Base-by-base conservation (phyloP, 2,888 invertebrate genomes). In the Morpho helenor region DNA sequence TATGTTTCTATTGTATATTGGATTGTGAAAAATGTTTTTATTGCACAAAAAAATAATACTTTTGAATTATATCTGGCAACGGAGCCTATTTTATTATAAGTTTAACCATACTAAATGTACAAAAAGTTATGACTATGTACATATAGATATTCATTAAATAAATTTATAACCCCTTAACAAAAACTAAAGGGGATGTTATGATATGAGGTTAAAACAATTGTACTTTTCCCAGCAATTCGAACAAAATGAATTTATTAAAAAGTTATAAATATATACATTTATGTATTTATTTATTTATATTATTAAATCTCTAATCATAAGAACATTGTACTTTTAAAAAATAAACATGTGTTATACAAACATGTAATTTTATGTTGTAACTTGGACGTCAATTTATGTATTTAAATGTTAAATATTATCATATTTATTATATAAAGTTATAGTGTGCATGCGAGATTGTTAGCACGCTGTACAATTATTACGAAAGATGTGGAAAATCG, bases 351-450 rank as follows among this genome's bases (percentile, higher is more conserved):
- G 51, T 83, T 81, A 62, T 82, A 82, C 77, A 80, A 80, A 77
- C 77, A 75, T 73, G 74, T 79, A 80, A 76, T 77, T 77, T 82
- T 79, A 73, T 83, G 82, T 81, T 82, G 80, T 82, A 82, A 82
- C 79, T 79, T 78, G 80, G 74, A 80, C 76, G 88, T 89, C 87
- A 87, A 88, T 88, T 88, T 78, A 82, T 75, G 73, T 84, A 80
- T 83, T 79, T 79, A 75, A 80, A 76, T 74, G 68, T 68, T 70
- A 68, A 69, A 72, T 70, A 65, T 70, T 72, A 70, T 72, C 70
- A 70, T 70, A 68, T 70, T 73, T 74, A 72, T 69, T 74, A 76
- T 75, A 78, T 74, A 73, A 77, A 75, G 72, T 72, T 64, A 61
- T 62, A 79, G 77, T 79, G 80, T 82, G 82, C 80, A 74, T 70